Conservation (phyloP, 2,113 vertebrate genomes). For the Onychorhynchus coronatus region DNA sequence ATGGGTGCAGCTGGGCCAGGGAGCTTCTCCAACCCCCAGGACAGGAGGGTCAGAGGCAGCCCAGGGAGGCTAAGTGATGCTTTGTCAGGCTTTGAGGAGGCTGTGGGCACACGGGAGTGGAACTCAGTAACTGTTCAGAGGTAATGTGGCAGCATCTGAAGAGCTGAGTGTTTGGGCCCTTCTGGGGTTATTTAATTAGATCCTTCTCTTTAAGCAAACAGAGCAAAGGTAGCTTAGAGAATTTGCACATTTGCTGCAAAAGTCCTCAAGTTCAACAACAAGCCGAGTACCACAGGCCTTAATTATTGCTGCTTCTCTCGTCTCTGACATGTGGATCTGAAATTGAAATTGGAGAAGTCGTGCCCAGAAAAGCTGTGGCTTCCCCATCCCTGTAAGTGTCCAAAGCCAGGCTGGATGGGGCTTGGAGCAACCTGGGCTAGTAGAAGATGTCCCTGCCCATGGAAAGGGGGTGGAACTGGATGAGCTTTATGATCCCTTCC, state of each 20-base stretch:
- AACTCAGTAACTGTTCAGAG: neutral
- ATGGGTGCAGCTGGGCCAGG: fast-evolving
- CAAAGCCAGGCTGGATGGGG: neutral
- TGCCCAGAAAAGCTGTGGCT: neutral
- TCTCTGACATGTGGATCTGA: neutral
- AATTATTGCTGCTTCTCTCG: neutral
- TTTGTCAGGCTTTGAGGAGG: fast-evolving
- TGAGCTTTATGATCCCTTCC: neutral
- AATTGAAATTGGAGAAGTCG: neutral
- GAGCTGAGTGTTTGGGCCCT: neutral
- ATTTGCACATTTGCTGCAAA: neutral
- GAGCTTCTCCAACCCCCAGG: neutral
- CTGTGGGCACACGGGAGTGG: neutral
- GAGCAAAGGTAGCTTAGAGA: neutral
- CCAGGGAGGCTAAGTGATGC: neutral
- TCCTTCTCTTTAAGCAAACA: fast-evolving
- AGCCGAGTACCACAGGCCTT: no score
- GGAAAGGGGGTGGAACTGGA: neutral
- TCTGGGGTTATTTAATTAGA: neutral
- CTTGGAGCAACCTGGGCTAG: fast-evolving
- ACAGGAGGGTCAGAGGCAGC: neutral
- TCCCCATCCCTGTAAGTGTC: neutral
- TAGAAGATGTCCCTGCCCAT: neutral
- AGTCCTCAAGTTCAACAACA: neutral
- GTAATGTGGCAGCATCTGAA: neutral